These are phyloP conservation scores for Mastacembelus armatus DNA, from an alignment of 2,797 vertebrate genomes.

Conservation along the genomic window DNA sequence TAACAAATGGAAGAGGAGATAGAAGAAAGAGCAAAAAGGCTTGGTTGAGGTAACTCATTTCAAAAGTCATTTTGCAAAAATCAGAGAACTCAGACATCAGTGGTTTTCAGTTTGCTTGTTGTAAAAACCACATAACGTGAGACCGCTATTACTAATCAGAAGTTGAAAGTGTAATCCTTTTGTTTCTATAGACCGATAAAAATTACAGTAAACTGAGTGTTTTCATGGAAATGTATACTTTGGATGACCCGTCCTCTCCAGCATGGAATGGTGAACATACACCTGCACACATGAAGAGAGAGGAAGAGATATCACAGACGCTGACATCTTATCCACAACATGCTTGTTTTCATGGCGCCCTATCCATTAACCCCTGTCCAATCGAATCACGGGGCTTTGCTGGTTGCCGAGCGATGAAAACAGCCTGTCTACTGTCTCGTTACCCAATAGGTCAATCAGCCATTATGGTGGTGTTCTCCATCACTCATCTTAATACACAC, in stretches of 20 bases:
- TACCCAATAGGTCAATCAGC: constrained; percentile 63
- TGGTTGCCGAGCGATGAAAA: constrained; percentile 47
- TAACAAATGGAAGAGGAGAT: no score
- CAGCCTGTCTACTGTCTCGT: constrained; percentile 62
- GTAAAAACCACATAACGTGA: no score
- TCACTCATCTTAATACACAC: constrained; percentile 27
- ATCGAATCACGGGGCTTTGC: constrained; percentile 57
- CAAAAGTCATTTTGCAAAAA: constrained; percentile 7
- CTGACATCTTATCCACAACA: constrained; percentile 74
- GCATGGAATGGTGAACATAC: constrained; percentile 2
- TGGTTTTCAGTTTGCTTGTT: constrained; percentile 10
- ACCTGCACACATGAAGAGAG: constrained; percentile 21
- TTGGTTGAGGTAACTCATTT: constrained; percentile 32
- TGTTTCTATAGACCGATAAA: constrained; percentile 22
- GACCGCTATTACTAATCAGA: neutral
- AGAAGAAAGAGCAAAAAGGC: constrained; percentile 18
- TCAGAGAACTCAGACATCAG: constrained; percentile 21
- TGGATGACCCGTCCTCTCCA: constrained; percentile 26
- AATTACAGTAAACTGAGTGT: constrained; percentile 1
- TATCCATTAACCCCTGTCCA: constrained; percentile 77
- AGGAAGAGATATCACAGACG: constrained; percentile 51
- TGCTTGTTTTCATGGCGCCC: constrained; percentile 66
- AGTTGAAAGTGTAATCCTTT: constrained; percentile 21
- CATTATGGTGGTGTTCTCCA: constrained; percentile 45
- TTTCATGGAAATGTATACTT: constrained; percentile 30